These are phyloP conservation scores for Ceratosolen fusciceps DNA, from an alignment of 1,140 invertebrate species.

Conservation along the genomic window DNA sequence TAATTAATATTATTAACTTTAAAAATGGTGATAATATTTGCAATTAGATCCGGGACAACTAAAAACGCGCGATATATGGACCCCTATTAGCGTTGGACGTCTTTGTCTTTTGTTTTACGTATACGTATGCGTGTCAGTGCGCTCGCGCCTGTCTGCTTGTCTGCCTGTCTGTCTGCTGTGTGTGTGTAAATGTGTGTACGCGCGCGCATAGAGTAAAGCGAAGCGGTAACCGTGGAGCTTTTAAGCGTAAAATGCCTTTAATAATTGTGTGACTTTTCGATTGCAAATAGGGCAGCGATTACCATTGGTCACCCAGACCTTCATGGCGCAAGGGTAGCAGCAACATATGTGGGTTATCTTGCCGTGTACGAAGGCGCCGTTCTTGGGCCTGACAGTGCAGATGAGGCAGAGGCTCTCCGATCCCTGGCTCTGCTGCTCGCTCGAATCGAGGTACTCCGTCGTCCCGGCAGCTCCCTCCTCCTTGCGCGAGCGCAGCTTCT, in stretches of 20 bases:
- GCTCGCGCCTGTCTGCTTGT: too few species aligned
- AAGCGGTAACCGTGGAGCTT: not conserved
- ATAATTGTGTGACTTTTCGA: constrained; percentile 76
- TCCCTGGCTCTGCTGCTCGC: not conserved
- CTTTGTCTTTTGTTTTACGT: too few species aligned
- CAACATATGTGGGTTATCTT: constrained; percentile 77
- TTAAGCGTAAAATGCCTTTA: constrained; percentile 70
- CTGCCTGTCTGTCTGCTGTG: too few species aligned
- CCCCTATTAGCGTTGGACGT: not conserved
- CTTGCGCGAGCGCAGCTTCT: constrained; percentile 15
- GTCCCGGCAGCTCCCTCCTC: not conserved
- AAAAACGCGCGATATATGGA: not conserved
- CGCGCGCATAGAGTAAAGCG: not conserved
- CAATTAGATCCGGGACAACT: not conserved
- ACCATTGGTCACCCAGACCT: constrained; percentile 73
- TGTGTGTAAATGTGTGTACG: too few species aligned
- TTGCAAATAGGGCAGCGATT: constrained; percentile 79
- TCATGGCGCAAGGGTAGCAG: constrained; percentile 78
- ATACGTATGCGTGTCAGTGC: too few species aligned
- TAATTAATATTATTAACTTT: not conserved
- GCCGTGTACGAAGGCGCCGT: constrained; percentile 78
- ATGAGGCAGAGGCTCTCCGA: constrained; percentile 71
- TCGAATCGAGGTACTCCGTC: not conserved
- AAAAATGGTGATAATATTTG: not conserved
- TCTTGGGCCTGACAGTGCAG: constrained; percentile 75